Percentiles rank a stretch among this genome's conserved stretches.
Evolutionary conservation across 2,113 vertebrate genomes (phyloP).

Genomic region (Psammodynastes pulverulentus): DNA sequence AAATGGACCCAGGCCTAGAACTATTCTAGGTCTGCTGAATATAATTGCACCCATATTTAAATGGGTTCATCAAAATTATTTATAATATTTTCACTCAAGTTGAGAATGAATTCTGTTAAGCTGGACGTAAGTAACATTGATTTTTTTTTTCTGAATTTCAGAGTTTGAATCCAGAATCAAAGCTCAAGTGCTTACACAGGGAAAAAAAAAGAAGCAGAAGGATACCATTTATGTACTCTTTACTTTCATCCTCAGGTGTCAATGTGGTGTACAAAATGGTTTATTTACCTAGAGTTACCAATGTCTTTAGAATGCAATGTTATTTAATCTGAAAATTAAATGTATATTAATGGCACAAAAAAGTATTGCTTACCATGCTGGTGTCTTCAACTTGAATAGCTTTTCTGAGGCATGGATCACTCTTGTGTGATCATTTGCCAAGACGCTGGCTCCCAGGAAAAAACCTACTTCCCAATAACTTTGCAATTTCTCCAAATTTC

Average conservation of each 20-base stretch:
- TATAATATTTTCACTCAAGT: neutral
- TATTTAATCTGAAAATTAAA: neutral
- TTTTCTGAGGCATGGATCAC: slow-evolving; percentile 97
- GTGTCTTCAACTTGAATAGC: slow-evolving; percentile 95
- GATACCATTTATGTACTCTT: neutral
- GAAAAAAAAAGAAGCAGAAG: neutral
- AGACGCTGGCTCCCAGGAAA: slow-evolving; percentile 92
- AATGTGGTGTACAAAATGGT: neutral
- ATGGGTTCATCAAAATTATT: neutral
- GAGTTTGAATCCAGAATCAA: neutral
- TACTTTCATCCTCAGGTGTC: neutral
- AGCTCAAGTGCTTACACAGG: neutral
- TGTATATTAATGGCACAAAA: neutral
- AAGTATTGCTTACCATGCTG: slow-evolving; percentile 81
- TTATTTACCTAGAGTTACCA: neutral
- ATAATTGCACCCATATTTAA: neutral
- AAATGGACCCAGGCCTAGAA: neutral
- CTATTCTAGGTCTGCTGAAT: neutral
- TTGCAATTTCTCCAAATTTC: slow-evolving; percentile 95
- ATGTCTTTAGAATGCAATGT: neutral
- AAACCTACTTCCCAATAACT: slow-evolving; percentile 99
- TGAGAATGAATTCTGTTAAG: neutral
- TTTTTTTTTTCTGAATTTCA: neutral
- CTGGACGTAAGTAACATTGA: neutral
- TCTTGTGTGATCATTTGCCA: slow-evolving; percentile 90